These are phyloP conservation scores for Fregata magnificens DNA, from an alignment of 2,113 vertebrate species.

Conservation along the genomic window DNA sequence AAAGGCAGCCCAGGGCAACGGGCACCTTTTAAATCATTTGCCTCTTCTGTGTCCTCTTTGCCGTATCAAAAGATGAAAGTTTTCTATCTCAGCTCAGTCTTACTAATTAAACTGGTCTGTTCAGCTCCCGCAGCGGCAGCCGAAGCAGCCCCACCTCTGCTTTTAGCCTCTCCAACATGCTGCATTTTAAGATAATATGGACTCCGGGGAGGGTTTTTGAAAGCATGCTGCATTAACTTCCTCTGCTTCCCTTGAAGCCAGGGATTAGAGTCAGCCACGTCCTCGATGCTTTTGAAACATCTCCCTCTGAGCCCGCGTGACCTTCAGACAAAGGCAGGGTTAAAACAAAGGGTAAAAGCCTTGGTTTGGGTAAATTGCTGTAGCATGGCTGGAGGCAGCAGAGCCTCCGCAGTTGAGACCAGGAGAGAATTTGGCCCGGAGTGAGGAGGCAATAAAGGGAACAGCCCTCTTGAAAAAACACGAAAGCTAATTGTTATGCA, in stretches of 20 bases:
- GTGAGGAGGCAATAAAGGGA: not conserved
- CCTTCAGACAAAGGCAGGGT: not conserved
- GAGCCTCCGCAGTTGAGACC: accelerated
- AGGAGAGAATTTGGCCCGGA: not conserved
- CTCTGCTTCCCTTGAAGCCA: not conserved
- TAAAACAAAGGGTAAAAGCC: not conserved
- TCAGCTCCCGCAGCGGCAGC: not conserved
- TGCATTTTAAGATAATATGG: not conserved
- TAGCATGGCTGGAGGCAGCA: not conserved
- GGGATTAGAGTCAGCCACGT: not conserved
- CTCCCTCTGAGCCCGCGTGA: not conserved
- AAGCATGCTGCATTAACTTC: not conserved
- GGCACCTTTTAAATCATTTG: not conserved
- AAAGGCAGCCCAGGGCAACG: not conserved
- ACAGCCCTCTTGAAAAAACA: not conserved
- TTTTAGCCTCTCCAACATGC: not conserved
- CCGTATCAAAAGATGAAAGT: not conserved
- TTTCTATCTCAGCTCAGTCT: not conserved
- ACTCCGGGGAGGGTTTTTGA: not conserved
- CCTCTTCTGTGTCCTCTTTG: not conserved
- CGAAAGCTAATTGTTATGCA: not conserved
- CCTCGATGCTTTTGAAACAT: not conserved
- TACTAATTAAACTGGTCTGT: not conserved
- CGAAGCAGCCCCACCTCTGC: not conserved
- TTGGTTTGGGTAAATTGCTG: not conserved